These are phyloP conservation scores for Conops quadrifasciatus DNA, from an alignment of 2,888 invertebrate genomes.

Conservation along the genomic window DNA sequence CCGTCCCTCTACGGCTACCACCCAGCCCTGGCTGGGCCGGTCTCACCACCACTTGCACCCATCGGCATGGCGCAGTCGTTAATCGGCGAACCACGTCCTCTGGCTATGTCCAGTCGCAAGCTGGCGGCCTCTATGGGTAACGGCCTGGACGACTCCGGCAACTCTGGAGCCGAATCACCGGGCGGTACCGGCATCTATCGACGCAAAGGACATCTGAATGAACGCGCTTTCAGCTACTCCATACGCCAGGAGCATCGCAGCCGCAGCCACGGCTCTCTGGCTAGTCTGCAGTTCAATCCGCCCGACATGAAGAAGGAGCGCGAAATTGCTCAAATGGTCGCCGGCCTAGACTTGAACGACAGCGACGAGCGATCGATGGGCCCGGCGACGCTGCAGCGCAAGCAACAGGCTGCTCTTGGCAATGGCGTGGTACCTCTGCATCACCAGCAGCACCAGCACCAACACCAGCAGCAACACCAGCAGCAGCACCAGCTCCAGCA, in stretches of 20 bases:
- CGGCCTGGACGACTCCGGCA: constrained; percentile 68
- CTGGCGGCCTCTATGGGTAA: constrained; percentile 76
- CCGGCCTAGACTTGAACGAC: constrained; percentile 83
- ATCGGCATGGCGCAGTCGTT: constrained; percentile 69
- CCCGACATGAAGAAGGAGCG: constrained; percentile 88
- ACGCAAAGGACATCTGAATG: constrained; percentile 91
- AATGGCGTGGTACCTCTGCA: constrained; percentile 50
- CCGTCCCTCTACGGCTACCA: constrained; percentile 68
- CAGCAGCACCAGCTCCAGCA: constrained; percentile 39
- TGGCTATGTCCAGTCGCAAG: constrained; percentile 69
- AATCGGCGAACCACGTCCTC: constrained; percentile 69
- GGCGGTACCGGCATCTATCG: constrained; percentile 86
- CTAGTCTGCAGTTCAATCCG: constrained; percentile 88
- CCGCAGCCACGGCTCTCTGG: constrained; percentile 89
- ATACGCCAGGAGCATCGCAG: constrained; percentile 93
- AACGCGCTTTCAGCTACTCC: constrained; percentile 92
- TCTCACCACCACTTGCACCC: constrained; percentile 58
- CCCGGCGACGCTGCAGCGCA: constrained; percentile 66
- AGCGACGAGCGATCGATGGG: constrained; percentile 51
- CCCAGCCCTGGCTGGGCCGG: constrained; percentile 39
- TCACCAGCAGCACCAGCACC: constrained; percentile 43
- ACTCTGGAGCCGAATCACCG: constrained; percentile 68
- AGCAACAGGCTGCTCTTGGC: constrained; percentile 51
- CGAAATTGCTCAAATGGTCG: constrained; percentile 92
- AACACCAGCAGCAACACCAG: constrained; percentile 45